Percentiles rank a stretch among this genome's conserved stretches.
Evolutionary conservation across 2,797 vertebrate genomes (phyloP).

Genomic region (Pampus argenteus): DNA sequence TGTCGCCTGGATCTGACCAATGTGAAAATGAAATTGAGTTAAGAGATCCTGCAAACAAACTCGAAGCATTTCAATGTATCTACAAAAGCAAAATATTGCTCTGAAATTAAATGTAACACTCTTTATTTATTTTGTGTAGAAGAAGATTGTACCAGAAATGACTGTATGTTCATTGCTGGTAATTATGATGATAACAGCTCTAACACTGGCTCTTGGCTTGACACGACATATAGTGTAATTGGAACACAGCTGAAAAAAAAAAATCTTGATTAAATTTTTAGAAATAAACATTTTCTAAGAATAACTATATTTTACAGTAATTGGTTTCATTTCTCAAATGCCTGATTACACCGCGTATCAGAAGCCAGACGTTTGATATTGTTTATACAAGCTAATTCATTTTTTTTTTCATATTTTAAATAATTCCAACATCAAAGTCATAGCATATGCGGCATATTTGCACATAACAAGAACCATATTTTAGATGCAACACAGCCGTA

Average conservation of each 20-base stretch:
- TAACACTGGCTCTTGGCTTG: slow-evolving; percentile 58
- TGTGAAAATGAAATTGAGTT: slow-evolving; percentile 48
- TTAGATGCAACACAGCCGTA: slow-evolving; percentile 32
- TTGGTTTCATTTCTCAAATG: slow-evolving; percentile 71
- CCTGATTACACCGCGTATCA: slow-evolving; percentile 67
- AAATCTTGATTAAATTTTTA: slow-evolving; percentile 72
- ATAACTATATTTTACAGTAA: slow-evolving; percentile 79
- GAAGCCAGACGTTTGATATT: slow-evolving; percentile 74
- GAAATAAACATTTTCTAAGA: slow-evolving; percentile 78
- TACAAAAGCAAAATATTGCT: slow-evolving; percentile 4
- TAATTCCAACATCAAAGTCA: slow-evolving; percentile 70
- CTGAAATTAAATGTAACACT: slow-evolving; percentile 50
- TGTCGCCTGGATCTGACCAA: slow-evolving; percentile 15
- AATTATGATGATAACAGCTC: slow-evolving; percentile 66
- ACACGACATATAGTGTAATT: too few relatives aligned
- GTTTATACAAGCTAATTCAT: slow-evolving; percentile 72
- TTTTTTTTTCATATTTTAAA: slow-evolving; percentile 62
- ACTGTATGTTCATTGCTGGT: slow-evolving; percentile 43
- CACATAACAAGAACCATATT: slow-evolving; percentile 71
- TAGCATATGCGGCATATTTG: slow-evolving; percentile 66
- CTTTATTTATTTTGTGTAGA: slow-evolving; percentile 49
- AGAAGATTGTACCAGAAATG: slow-evolving; percentile 43
- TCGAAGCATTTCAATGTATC: slow-evolving; percentile 27
- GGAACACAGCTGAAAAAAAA: slow-evolving; percentile 60
- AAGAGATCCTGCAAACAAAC: slow-evolving; percentile 39